Base-by-base conservation (phyloP, 2,113 vertebrate species). In the Casuarius casuarius region DNA sequence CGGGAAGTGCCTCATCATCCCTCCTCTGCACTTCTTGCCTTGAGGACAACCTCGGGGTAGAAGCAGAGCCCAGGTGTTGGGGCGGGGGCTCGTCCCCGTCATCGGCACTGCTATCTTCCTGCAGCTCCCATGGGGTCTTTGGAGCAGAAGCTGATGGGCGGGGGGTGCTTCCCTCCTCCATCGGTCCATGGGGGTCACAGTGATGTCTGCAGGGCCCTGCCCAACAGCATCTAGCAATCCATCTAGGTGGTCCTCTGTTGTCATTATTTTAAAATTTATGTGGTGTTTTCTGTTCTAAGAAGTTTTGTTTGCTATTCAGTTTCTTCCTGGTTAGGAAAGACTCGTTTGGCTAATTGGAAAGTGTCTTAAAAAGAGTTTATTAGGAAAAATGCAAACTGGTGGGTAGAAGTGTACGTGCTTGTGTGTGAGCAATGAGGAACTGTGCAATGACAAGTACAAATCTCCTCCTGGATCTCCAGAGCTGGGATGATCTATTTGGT, bases 121-220 rank as follows among this genome's bases (percentile, higher is more conserved):
- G 65, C n/a, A 22, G 23, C 40, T 75, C n/a, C 35, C 28, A 46
- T 48, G 46, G 46, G 8, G 20, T 9, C 35, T 65, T 28, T 31
- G 66, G 56, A 31, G 49, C 48, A 62, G 59, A 48, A 10, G 17
- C 26, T 44, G 15, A 5, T 15, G 51, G 7, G 17, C 23, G 28
- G 18, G 21, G 52, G 0, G 0, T 49, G 5, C 52, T 68, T 82
- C 63, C 17, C 31, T 84, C 35, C 8, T 70, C 54, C 14, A 7
- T 20, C 2, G 0, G 38, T 42, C 74, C 3, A 0, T 40, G 48
- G 35, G 72, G 25, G 21, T 82, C 63, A 19, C 29, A 42, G 26
- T 14, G 44, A 18, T 48, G 67, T 67, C 31, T 76, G 72, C 22
- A n/a, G 44, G 46, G 48, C 31, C 49, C 21, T 76, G 56, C 35